Evolutionary conservation across 2,797 vertebrate species (phyloP).

Genomic region (Mormyrops boulengeri): DNA sequence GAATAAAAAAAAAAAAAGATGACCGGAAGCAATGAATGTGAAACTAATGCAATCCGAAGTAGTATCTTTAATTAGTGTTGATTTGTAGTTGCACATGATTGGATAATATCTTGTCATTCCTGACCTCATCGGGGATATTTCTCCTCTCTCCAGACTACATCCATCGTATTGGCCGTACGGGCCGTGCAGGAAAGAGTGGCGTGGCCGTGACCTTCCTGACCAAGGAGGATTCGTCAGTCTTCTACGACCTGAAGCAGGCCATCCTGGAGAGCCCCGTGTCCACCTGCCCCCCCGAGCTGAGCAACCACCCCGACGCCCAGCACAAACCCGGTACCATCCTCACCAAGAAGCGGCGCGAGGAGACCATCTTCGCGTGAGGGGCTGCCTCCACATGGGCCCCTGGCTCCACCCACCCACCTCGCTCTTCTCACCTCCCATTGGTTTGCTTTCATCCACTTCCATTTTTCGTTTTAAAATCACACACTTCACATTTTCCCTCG

Average conservation of each 20-base stretch:
- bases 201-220: slow-evolving; percentile 96
- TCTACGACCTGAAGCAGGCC: slow-evolving; percentile 96
- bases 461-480: neutral
- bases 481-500: neutral
- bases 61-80: neutral
- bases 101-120: neutral
- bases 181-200: slow-evolving; percentile 92
- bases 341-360: slow-evolving; percentile 95
- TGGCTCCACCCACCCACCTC: too few relatives aligned
- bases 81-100: neutral
- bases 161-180: slow-evolving; percentile 94
- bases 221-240: slow-evolving; percentile 89
- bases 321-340: slow-evolving; percentile 98
- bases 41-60: neutral
- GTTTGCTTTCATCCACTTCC: neutral
- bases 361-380: slow-evolving; percentile 90
- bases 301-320: slow-evolving; percentile 94
- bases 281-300: slow-evolving; percentile 87
- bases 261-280: slow-evolving; percentile 96
- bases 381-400: neutral
- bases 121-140: neutral
- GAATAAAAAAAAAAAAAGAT: neutral
- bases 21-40: neutral
- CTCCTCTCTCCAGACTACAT: slow-evolving; percentile 74
- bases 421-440: neutral